A percentile compares a stretch with the other conserved stretches of the same genome.
phyloP scores from a whole-genome alignment of 2,797 vertebrate species.

The Nannoperca australis region DNA sequence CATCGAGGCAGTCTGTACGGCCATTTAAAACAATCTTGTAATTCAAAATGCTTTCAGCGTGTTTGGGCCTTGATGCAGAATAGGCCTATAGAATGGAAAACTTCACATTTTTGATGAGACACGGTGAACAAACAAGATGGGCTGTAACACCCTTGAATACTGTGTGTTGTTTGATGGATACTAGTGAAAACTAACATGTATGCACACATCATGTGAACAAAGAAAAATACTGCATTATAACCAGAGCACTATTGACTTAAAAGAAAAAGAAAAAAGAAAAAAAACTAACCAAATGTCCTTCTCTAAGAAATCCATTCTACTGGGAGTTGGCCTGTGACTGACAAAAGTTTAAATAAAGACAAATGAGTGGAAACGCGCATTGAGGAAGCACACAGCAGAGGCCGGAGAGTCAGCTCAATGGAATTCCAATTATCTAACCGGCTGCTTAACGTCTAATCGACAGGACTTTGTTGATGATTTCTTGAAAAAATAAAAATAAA shows the following conservation, averaged over 20 bases:
- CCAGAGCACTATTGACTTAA: background rate
- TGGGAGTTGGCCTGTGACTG: constrained; percentile 28
- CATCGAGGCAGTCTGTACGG: too few relatives aligned
- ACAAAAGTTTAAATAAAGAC: constrained; percentile 54
- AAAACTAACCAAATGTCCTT: constrained; percentile 9
- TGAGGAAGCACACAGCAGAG: constrained; percentile 25
- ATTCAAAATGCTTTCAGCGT: too few relatives aligned
- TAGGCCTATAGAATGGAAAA: background rate
- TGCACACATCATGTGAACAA: background rate
- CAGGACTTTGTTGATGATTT: constrained; percentile 5
- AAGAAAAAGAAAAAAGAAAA: background rate
- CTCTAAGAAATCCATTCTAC: background rate
- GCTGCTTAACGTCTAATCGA: constrained; percentile 15
- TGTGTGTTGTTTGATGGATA: constrained; percentile 1
- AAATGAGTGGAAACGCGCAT: constrained; percentile 32
- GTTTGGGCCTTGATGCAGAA: background rate
- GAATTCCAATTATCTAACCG: constrained; percentile 68
- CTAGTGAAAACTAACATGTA: background rate
- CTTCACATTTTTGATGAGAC: background rate
- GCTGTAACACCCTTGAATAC: background rate
- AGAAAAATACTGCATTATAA: background rate
- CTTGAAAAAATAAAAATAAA: constrained; percentile 19
- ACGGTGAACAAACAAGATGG: background rate
- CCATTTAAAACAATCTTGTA: too few relatives aligned
- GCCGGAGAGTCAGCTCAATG: constrained; percentile 60